Percentiles rank a stretch among this genome's conserved stretches.
These are phyloP conservation scores for Brachionus rubens DNA, from an alignment of 1,140 invertebrate species.

Conservation along the genomic window DNA sequence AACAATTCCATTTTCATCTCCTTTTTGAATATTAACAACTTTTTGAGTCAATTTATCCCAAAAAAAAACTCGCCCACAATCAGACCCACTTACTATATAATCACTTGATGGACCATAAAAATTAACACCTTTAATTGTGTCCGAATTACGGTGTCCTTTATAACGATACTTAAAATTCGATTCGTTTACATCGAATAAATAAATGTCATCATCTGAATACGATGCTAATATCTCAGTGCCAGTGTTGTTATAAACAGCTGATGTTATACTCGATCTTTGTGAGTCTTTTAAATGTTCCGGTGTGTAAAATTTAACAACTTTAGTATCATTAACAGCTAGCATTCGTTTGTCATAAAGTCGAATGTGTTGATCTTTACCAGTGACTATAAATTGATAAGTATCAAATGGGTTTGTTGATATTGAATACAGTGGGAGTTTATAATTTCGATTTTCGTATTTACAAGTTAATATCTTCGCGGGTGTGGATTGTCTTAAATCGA, in stretches of 20 bases:
- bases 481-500: constrained; percentile 74
- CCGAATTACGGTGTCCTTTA: constrained; percentile 63
- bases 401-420: constrained; percentile 78
- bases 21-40: constrained; percentile 80
- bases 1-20: constrained; percentile 80
- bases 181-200: constrained; percentile 74
- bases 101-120: constrained; percentile 87
- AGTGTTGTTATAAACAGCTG: constrained; percentile 83
- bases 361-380: constrained; percentile 67
- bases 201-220: constrained; percentile 89
- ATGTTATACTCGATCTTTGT: constrained; percentile 70
- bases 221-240: constrained; percentile 79
- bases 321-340: constrained; percentile 34
- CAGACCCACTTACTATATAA: constrained; percentile 81
- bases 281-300: not conserved
- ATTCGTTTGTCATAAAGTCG: constrained; percentile 60
- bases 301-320: not conserved
- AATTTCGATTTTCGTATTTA: constrained; percentile 66
- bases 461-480: constrained; percentile 65
- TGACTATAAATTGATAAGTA: constrained; percentile 74
- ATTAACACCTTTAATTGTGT: constrained; percentile 81
- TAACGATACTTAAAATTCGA: constrained; percentile 69
- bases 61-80: constrained; percentile 88
- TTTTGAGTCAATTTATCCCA: constrained; percentile 86
- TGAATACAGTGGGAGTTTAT: constrained; percentile 75